phyloP scores from a whole-genome alignment of 2,113 vertebrate species.

The Miniopterus natalensis region DNA sequence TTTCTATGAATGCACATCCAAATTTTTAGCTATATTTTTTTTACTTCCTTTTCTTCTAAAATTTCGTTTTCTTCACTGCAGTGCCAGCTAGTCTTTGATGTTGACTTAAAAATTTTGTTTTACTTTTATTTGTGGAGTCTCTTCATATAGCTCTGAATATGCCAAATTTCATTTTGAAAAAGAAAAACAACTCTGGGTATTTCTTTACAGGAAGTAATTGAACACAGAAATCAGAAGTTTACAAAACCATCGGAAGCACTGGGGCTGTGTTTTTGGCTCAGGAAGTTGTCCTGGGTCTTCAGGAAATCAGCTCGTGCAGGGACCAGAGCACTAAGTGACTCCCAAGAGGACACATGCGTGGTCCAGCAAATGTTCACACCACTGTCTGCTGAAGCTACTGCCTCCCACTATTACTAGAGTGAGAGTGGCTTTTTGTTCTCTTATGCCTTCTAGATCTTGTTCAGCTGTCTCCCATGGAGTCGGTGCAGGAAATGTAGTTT shows the following conservation, averaged over 20 bases:
- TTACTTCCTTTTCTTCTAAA: background rate
- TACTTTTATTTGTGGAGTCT: background rate
- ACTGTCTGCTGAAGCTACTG: rapidly evolving
- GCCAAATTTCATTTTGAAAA: background rate
- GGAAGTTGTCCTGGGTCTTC: background rate
- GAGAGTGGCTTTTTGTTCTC: background rate
- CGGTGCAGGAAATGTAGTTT: background rate
- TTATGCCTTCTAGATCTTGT: no score
- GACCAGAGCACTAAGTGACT: background rate
- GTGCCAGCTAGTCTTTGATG: background rate
- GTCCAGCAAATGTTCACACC: background rate
- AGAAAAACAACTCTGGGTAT: background rate
- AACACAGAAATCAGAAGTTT: background rate
- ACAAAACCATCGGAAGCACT: background rate
- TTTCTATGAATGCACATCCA: background rate
- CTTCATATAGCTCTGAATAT: background rate
- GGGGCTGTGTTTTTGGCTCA: background rate
- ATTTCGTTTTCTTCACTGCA: background rate
- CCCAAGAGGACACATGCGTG: rapidly evolving
- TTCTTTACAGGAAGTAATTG: background rate
- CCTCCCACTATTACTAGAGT: no score
- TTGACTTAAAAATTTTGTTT: background rate
- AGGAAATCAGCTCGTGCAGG: background rate
- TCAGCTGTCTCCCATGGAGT: background rate
- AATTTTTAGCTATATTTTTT: background rate